Evolutionary conservation across 2,888 invertebrate genomes (phyloP).

Genomic region (Meteorus colon): DNA sequence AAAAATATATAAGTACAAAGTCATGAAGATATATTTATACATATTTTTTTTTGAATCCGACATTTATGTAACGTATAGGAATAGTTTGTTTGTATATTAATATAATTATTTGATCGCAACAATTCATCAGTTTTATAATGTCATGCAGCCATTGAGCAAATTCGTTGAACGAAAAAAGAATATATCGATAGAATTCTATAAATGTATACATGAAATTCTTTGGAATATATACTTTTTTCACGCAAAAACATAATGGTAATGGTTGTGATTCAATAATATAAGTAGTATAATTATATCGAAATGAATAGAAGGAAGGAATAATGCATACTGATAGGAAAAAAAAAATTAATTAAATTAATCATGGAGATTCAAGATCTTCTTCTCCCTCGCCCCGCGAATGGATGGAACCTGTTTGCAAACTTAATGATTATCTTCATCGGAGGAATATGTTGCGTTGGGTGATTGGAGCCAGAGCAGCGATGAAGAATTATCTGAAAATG

Average conservation of each 20-base stretch:
- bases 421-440: slow-evolving; percentile 51
- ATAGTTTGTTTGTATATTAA: neutral
- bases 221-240: neutral
- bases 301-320: too few species aligned
- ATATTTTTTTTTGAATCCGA: too few species aligned
- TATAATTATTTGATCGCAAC: neutral
- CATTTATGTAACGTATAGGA: neutral
- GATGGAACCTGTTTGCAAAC: slow-evolving; percentile 23
- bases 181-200: neutral
- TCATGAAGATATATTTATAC: too few species aligned
- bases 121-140: neutral
- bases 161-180: neutral
- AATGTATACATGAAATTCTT: neutral
- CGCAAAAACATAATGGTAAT: neutral
- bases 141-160: slow-evolving; percentile 7
- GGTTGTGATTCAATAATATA: neutral
- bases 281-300: neutral
- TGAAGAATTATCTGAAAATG: slow-evolving; percentile 57
- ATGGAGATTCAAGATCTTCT: neutral
- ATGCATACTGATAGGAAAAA: slow-evolving; percentile 1
- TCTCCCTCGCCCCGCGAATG: slow-evolving; percentile 11
- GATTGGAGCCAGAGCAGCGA: slow-evolving; percentile 57
- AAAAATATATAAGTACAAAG: too few species aligned
- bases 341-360: neutral
- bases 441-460: slow-evolving; percentile 45